Conservation (phyloP, 1,140 invertebrate genomes). For the Diabrotica virgifera region DNA sequence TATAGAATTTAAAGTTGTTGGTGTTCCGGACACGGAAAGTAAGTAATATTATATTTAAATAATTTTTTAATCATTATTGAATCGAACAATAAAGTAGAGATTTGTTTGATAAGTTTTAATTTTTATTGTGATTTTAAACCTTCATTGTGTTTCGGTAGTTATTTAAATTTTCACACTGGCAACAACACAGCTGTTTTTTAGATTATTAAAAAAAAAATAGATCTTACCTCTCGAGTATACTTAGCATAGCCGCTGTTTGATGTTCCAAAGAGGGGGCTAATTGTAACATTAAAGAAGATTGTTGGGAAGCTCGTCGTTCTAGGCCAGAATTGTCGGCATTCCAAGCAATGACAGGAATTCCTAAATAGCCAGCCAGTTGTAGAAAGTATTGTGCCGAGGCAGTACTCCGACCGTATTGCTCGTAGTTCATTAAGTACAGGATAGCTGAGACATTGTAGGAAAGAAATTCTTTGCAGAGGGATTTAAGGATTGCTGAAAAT, state of each 20-base stretch:
- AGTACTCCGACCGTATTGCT: constrained; percentile 81
- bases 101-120: too few species aligned
- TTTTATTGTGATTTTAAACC: too few species aligned
- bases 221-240: constrained; percentile 67
- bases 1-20: too few species aligned
- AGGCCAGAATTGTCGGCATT: constrained; percentile 84
- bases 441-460: constrained; percentile 86
- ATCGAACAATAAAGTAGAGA: too few species aligned
- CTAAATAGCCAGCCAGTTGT: constrained; percentile 70
- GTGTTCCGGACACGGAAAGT: too few species aligned
- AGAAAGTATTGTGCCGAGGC: constrained; percentile 92
- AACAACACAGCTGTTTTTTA: too few species aligned
- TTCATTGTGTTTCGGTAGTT: too few species aligned
- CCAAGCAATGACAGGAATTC: constrained; percentile 90
- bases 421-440: constrained; percentile 91
- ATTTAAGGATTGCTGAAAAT: constrained; percentile 76
- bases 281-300: constrained; percentile 82
- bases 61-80: too few species aligned
- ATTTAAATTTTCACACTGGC: too few species aligned
- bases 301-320: constrained; percentile 74
- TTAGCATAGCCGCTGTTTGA: constrained; percentile 90
- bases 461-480: constrained; percentile 84
- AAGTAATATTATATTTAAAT: too few species aligned
- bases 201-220: neutral
- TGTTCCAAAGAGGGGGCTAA: constrained; percentile 91